phyloP scores from a whole-genome alignment of 2,113 vertebrate genomes.

The Tyrannus savana region DNA sequence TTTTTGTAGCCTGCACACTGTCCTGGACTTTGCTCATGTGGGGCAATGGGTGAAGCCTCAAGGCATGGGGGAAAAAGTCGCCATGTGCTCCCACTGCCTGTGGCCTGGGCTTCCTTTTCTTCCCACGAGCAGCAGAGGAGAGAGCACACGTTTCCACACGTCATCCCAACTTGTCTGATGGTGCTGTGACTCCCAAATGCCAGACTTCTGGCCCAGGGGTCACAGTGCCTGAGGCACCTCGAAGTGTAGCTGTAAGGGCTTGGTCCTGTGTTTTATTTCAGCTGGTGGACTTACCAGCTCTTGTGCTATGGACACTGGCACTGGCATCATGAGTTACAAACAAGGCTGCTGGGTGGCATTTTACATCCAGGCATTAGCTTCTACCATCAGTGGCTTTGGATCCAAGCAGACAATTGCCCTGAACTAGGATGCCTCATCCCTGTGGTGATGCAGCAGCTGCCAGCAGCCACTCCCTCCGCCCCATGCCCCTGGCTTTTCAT shows the following conservation, averaged over 20 bases:
- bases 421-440: fast-evolving
- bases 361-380: background rate
- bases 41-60: background rate
- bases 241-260: background rate
- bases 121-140: background rate
- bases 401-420: background rate
- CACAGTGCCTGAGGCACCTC: background rate
- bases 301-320: background rate
- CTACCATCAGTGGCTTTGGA: background rate
- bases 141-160: background rate
- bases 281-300: background rate
- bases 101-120: background rate
- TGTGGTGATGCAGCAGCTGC: background rate
- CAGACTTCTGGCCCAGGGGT: background rate
- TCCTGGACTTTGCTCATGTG: fast-evolving
- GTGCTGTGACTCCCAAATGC: background rate
- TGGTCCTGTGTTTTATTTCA: fast-evolving
- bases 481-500: fast-evolving
- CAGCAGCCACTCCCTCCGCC: fast-evolving
- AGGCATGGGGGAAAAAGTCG: fast-evolving
- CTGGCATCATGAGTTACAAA: background rate
- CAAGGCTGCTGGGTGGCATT: background rate
- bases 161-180: background rate
- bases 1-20: background rate
- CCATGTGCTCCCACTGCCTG: fast-evolving